These are phyloP conservation scores for Ecdyonurus torrentis DNA, from an alignment of 2,888 invertebrate genomes.

Conservation along the genomic window DNA sequence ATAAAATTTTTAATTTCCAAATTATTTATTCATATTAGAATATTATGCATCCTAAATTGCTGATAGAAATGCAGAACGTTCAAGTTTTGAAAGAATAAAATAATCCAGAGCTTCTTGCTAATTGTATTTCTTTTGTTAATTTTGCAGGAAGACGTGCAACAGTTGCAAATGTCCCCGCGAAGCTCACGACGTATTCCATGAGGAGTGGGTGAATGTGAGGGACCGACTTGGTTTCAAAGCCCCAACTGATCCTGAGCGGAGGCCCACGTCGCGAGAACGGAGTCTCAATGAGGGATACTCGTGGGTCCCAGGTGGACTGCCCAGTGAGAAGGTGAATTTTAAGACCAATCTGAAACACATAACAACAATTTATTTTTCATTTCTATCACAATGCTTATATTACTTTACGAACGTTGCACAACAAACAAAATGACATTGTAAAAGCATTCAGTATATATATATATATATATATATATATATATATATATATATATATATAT, in stretches of 20 bases:
- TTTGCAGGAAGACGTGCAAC: constrained; percentile 72
- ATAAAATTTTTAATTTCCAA: no score
- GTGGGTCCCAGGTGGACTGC: constrained; percentile 54
- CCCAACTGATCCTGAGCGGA: constrained; percentile 32
- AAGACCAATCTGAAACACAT: no score
- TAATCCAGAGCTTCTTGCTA: not conserved
- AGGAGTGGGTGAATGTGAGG: constrained; percentile 64
- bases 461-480: not conserved
- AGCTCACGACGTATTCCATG: constrained; percentile 76
- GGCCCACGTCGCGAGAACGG: constrained; percentile 39
- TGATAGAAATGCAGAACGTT: no score
- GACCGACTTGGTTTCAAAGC: constrained; percentile 48
- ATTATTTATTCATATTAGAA: no score
- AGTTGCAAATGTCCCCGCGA: constrained; percentile 85
- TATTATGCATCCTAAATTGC: no score
- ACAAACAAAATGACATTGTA: no score
- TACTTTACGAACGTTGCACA: not conserved
- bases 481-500: not conserved
- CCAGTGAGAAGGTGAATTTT: constrained; percentile 18
- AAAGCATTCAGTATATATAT: not conserved
- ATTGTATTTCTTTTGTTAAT: constrained; percentile 1
- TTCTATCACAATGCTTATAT: not conserved
- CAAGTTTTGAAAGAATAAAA: no score
- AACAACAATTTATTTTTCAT: no score
- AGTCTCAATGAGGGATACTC: constrained; percentile 41